phyloP scores from a whole-genome alignment of 1,140 invertebrate species.

The Brachionus rubens region DNA sequence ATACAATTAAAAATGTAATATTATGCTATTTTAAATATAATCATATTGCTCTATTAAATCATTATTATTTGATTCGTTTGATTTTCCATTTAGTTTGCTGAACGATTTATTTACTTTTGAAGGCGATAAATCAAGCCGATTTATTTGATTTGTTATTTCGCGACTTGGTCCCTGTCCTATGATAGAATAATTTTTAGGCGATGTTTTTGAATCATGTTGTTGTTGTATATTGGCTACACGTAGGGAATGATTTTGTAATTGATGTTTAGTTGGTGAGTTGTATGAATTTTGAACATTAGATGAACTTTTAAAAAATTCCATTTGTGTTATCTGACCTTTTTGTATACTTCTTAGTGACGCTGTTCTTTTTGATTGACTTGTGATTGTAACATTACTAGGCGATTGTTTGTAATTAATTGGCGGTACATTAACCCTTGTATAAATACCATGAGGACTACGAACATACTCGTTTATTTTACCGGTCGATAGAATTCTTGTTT shows the following conservation, averaged over 20 bases:
- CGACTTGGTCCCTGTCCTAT: not conserved
- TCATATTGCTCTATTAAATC: constrained; percentile 24
- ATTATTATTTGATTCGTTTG: not conserved
- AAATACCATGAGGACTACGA: constrained; percentile 32
- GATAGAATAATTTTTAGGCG: not conserved
- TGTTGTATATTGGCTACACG: constrained; percentile 31
- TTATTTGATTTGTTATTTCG: not conserved
- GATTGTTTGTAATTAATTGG: constrained; percentile 11
- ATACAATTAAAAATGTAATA: not conserved
- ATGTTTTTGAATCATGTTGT: not conserved
- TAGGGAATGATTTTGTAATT: constrained; percentile 31
- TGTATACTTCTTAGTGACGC: not conserved
- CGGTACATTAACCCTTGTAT: constrained; percentile 39
- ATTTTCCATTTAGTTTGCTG: not conserved
- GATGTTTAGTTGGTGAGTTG: not conserved
- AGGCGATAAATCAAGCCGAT: not conserved
- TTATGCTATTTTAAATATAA: constrained; percentile 11
- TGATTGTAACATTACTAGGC: not conserved
- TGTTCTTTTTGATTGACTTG: not conserved
- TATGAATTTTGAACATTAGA: not conserved
- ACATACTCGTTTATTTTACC: constrained; percentile 39
- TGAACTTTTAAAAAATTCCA: not conserved
- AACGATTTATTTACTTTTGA: not conserved
- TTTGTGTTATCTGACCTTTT: not conserved
- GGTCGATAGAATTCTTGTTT: not conserved